Percentiles rank a stretch among this genome's conserved stretches.
Evolutionary conservation across 2,888 invertebrate species (phyloP).

Genomic region (Cryptus armator): DNA sequence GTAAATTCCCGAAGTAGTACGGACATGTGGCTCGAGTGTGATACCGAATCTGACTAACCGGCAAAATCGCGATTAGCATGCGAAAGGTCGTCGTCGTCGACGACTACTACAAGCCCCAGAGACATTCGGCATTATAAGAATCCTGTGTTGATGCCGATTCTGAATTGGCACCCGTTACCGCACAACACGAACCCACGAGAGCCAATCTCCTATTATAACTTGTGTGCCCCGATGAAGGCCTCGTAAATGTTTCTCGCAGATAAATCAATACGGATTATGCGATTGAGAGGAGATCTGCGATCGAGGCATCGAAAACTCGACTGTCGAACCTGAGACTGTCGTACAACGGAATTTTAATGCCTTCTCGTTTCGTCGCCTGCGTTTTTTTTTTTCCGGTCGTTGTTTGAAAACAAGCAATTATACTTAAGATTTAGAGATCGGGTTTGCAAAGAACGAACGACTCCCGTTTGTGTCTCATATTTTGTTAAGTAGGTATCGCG

Average conservation of each 20-base stretch:
- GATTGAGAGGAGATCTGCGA: constrained; percentile 24
- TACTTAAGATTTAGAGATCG: constrained; percentile 42
- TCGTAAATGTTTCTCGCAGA: constrained; percentile 42
- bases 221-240: constrained; percentile 33
- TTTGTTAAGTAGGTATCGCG: constrained; percentile 30
- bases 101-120: constrained; percentile 32
- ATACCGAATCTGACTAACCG: constrained; percentile 49
- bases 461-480: constrained; percentile 38
- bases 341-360: constrained; percentile 54
- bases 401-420: constrained; percentile 34
- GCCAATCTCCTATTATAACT: constrained; percentile 34
- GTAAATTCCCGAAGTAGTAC: constrained; percentile 57
- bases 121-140: constrained; percentile 45
- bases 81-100: constrained; percentile 47
- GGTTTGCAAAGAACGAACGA: constrained; percentile 6
- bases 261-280: constrained; percentile 59
- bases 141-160: constrained; percentile 42
- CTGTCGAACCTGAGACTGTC: constrained; percentile 18
- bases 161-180: constrained; percentile 44
- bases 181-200: background rate
- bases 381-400: background rate
- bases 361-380: background rate
- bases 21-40: constrained; percentile 28
- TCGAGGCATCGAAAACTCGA: background rate
- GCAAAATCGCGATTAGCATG: constrained; percentile 62